These are phyloP conservation scores for Regulus satrapa DNA, from an alignment of 2,113 vertebrate genomes.

Conservation along the genomic window DNA sequence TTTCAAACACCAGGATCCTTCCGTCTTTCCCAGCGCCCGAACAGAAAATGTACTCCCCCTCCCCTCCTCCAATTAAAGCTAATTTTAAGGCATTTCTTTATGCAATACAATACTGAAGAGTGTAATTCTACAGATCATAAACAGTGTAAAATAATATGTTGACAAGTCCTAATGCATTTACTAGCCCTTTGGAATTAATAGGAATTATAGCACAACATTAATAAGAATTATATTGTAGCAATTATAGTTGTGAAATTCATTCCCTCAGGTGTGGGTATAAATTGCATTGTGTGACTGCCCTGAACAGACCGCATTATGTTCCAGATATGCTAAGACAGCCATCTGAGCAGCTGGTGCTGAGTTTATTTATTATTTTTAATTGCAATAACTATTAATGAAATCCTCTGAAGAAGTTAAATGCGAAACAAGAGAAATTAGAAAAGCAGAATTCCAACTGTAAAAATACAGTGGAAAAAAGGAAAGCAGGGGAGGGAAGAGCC, in stretches of 20 bases:
- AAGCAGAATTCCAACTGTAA: conserved; percentile 47
- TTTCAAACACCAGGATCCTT: conserved; percentile 16
- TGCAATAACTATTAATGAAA: conserved; percentile 70
- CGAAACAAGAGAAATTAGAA: conserved; percentile 44
- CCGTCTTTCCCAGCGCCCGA: background rate
- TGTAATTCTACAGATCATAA: conserved; percentile 82
- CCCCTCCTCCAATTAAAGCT: conserved; percentile 19
- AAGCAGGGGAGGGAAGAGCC: background rate
- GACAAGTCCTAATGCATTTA: conserved; percentile 85
- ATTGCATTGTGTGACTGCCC: conserved; percentile 66
- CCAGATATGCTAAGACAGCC: conserved; percentile 60
- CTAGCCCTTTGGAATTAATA: conserved; percentile 81
- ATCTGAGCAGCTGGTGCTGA: conserved; percentile 69
- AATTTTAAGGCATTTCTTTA: conserved; percentile 65
- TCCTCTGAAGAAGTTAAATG: conserved; percentile 62
- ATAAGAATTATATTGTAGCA: conserved; percentile 80
- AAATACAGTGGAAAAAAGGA: background rate
- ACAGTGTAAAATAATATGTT: conserved; percentile 82
- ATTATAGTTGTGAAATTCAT: conserved; percentile 76
- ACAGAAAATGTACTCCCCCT: background rate
- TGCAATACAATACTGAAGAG: conserved; percentile 69
- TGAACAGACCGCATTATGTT: conserved; percentile 51
- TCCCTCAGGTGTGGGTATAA: conserved; percentile 78
- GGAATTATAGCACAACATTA: conserved; percentile 80
- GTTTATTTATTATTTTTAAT: conserved; percentile 74